These are phyloP conservation scores for Cichlasoma orientale DNA, from an alignment of 2,797 vertebrate genomes.

Conservation along the genomic window DNA sequence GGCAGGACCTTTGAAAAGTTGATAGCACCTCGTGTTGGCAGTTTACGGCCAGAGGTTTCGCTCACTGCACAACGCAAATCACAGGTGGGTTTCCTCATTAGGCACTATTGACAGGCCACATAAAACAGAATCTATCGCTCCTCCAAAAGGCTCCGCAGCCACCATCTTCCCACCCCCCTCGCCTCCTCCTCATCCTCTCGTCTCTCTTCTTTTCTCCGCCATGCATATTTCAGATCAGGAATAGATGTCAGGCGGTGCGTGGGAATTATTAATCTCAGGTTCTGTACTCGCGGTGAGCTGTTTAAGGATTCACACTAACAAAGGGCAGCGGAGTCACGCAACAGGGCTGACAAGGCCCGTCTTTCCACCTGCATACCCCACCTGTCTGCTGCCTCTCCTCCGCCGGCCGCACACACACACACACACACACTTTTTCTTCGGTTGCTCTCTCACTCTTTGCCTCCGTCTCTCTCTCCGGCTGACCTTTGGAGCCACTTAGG, in stretches of 20 bases:
- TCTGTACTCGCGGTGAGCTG: conserved; percentile 78
- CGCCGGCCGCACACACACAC: neutral
- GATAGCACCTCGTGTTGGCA: conserved; percentile 72
- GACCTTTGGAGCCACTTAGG: conserved; percentile 86
- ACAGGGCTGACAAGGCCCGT: conserved; percentile 77
- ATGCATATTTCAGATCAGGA: conserved; percentile 83
- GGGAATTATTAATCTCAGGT: conserved; percentile 85
- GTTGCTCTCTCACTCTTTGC: conserved; percentile 46
- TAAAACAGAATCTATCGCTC: conserved; percentile 72
- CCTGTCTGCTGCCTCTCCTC: conserved; percentile 53
- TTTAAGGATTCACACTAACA: conserved; percentile 86
- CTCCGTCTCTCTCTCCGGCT: conserved; percentile 67
- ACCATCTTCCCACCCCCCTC: conserved; percentile 34
- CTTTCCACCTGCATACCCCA: conserved; percentile 58
- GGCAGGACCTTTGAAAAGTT: conserved; percentile 76
- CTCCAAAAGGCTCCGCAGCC: conserved; percentile 60
- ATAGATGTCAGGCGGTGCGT: conserved; percentile 79
- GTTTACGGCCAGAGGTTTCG: conserved; percentile 71
- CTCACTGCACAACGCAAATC: conserved; percentile 77
- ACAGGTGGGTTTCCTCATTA: conserved; percentile 83
- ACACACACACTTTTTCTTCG: neutral
- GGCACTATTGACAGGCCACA: conserved; percentile 82
- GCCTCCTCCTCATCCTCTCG: conserved; percentile 50
- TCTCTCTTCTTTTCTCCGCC: conserved; percentile 58
- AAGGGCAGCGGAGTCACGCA: conserved; percentile 82